A percentile compares a stretch with the other conserved stretches of the same genome.
These are phyloP conservation scores for Hemibagrus wyckioides DNA, from an alignment of 2,113 vertebrate genomes.

Conservation along the genomic window DNA sequence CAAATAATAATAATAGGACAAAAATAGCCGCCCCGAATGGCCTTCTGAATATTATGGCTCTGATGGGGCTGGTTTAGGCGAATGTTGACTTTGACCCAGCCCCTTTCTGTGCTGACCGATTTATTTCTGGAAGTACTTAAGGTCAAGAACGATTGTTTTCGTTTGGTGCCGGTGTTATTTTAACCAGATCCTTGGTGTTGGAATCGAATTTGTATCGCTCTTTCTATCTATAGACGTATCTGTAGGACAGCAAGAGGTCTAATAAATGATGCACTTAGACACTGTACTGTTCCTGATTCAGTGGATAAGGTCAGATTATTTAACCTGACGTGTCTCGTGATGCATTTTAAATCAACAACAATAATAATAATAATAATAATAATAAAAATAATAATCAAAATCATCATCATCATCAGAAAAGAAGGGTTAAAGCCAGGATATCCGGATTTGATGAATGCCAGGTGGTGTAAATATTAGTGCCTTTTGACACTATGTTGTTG, in stretches of 20 bases:
- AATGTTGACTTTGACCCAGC: neutral
- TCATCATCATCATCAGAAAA: neutral
- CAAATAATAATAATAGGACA: neutral
- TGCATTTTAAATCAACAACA: neutral
- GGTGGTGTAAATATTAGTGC: neutral
- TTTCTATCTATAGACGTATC: neutral
- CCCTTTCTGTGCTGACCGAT: neutral
- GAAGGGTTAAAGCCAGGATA: neutral
- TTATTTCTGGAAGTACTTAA: conserved; percentile 1
- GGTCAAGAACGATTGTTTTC: neutral
- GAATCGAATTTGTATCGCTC: neutral
- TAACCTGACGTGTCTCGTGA: neutral
- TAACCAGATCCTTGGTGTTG: neutral
- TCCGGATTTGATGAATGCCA: neutral
- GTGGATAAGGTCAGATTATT: neutral
- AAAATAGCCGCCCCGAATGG: neutral
- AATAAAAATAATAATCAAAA: neutral
- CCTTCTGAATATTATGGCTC: conserved; percentile 25
- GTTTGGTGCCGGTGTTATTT: neutral
- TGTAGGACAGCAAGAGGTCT: neutral
- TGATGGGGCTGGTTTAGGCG: neutral
- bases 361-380: neutral
- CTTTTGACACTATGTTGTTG: neutral
- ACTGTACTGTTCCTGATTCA: neutral
- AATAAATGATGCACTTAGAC: neutral